Evolutionary conservation across 2,113 vertebrate genomes (phyloP).

Genomic region (Oxyura jamaicensis): DNA sequence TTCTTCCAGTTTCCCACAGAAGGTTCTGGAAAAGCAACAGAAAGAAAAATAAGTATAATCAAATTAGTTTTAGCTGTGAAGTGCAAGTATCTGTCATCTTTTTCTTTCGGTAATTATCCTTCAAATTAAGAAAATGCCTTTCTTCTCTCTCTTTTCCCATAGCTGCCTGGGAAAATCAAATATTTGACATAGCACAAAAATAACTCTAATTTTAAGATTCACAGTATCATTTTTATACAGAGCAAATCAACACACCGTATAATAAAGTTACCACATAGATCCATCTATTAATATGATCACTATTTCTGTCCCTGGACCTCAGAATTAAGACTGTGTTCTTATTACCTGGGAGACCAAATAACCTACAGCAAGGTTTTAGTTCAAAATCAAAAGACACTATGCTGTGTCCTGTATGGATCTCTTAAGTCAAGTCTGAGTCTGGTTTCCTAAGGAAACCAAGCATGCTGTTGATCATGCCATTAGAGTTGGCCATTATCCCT

Average conservation of each 20-base stretch:
- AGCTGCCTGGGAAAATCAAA: neutral
- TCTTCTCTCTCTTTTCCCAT: neutral
- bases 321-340: neutral
- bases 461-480: neutral
- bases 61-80: neutral
- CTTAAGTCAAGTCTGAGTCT: neutral
- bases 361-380: neutral
- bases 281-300: neutral
- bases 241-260: neutral
- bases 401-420: neutral
- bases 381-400: neutral
- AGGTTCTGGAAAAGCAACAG: neutral
- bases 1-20: neutral
- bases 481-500: neutral
- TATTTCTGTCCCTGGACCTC: neutral
- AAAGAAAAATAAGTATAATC: neutral
- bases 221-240: neutral
- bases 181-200: neutral
- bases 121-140: neutral
- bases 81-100: neutral
- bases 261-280: neutral
- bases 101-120: neutral
- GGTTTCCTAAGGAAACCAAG: neutral
- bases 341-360: neutral
- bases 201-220: neutral